A percentile compares a stretch with the other conserved stretches of the same genome.
phyloP scores from a whole-genome alignment of 2,888 invertebrate species.

The Macrophya alboannulata region DNA sequence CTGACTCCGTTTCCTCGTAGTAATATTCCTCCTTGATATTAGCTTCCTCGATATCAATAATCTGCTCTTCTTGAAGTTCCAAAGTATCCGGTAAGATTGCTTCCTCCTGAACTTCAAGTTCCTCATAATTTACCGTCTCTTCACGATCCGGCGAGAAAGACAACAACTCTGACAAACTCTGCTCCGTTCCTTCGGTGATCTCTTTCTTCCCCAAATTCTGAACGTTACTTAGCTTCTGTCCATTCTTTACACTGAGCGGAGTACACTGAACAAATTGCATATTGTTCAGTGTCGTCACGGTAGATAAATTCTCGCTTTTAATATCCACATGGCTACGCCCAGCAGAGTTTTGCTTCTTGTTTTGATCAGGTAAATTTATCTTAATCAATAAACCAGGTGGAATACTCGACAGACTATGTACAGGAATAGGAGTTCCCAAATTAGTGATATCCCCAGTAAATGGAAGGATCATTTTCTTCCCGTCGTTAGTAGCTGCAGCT shows the following conservation, averaged over 20 bases:
- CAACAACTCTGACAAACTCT: conserved; percentile 63
- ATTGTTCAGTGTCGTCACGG: conserved; percentile 37
- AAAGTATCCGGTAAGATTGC: conserved; percentile 61
- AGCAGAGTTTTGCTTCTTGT: conserved; percentile 60
- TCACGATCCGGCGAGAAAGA: conserved; percentile 64
- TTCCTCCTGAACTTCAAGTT: conserved; percentile 65
- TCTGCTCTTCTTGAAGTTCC: conserved; percentile 61
- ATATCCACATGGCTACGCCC: background rate
- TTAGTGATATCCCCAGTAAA: conserved; percentile 76
- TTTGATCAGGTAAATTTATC: conserved; percentile 75
- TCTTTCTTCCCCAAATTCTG: conserved; percentile 11
- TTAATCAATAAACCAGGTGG: conserved; percentile 78
- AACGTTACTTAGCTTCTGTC: background rate
- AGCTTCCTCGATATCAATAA: conserved; percentile 50
- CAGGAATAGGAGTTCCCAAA: conserved; percentile 77
- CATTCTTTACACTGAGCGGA: conserved; percentile 28
- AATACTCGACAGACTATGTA: conserved; percentile 76
- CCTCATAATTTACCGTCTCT: conserved; percentile 58
- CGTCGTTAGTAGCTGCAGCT: conserved; percentile 66
- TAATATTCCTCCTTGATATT: conserved; percentile 63
- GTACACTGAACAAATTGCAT: conserved; percentile 48
- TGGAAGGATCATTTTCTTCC: conserved; percentile 77
- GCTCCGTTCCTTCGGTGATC: conserved; percentile 21
- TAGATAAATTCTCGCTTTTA: conserved; percentile 2
- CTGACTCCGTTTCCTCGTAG: conserved; percentile 63